Conservation (phyloP, 2,113 vertebrate genomes). For the Cyprinus carpio region DNA sequence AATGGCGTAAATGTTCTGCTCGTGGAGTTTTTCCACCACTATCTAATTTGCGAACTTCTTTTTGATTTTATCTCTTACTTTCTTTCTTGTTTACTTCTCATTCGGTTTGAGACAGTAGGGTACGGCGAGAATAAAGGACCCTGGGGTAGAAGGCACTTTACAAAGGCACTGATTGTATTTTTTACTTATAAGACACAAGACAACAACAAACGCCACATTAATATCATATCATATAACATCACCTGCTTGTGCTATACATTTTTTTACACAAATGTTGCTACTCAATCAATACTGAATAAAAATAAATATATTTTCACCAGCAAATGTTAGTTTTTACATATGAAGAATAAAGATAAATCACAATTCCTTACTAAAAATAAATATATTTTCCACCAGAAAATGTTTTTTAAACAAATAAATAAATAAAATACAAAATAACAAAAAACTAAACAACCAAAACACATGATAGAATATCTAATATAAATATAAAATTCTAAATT, state of each 20-base stretch:
- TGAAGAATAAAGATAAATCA: too few species aligned
- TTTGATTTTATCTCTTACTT: not conserved
- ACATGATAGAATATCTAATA: not conserved
- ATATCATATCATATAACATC: not conserved
- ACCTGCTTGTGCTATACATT: not conserved
- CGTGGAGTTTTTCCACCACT: not conserved
- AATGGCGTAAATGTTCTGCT: slow-evolving; percentile 26
- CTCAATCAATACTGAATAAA: too few species aligned
- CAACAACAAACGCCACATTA: not conserved
- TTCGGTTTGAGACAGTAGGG: not conserved
- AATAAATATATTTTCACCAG: too few species aligned
- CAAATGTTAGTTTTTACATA: too few species aligned
- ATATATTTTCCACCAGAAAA: too few species aligned
- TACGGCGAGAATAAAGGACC: not conserved
- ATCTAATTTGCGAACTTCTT: not conserved
- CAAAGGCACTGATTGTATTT: not conserved
- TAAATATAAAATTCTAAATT: not conserved
- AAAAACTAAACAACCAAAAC: not conserved
- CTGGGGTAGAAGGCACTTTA: not conserved
- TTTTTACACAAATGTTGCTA: too few species aligned
- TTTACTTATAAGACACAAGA: not conserved
- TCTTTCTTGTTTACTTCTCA: not conserved
- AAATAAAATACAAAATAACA: not conserved
- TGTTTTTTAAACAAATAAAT: not conserved
- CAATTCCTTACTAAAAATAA: not conserved